phyloP scores from a whole-genome alignment of 2,888 invertebrate species.

The Aphodius sticticus region DNA sequence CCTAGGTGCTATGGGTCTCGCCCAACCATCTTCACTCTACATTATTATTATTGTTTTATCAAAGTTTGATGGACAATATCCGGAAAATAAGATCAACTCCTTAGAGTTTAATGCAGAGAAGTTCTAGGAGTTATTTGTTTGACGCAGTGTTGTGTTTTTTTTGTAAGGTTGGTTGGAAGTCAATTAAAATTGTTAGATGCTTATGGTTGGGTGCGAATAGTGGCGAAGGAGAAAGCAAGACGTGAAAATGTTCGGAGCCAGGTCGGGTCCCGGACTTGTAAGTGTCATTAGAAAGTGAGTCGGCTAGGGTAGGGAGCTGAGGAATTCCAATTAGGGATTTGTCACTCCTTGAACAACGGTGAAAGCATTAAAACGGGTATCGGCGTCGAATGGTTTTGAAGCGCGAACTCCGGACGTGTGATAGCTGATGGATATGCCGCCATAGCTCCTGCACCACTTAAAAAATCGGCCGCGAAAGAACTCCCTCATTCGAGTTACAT shows the following conservation, averaged over 20 bases:
- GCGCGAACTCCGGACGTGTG: conserved; percentile 10
- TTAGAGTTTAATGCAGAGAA: not conserved
- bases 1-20: too few relatives aligned
- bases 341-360: conserved; percentile 58
- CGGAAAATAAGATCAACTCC: too few relatives aligned
- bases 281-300: conserved; percentile 56
- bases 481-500: conserved; percentile 13
- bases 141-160: not conserved
- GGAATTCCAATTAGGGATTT: conserved; percentile 61
- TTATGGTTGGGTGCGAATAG: conserved; percentile 34
- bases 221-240: conserved; percentile 13
- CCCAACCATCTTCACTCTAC: too few relatives aligned
- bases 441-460: not conserved
- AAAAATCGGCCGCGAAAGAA: conserved; percentile 10
- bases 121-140: not conserved
- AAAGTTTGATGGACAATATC: too few relatives aligned
- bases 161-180: conserved; percentile 40
- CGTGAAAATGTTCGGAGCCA: conserved; percentile 5
- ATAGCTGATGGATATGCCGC: conserved; percentile 23
- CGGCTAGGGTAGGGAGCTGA: conserved; percentile 53
- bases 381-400: not conserved
- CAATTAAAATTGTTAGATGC: conserved; percentile 57
- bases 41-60: too few relatives aligned
- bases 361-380: conserved; percentile 45
- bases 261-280: conserved; percentile 47